phyloP scores from a whole-genome alignment of 2,113 vertebrate species.

The Amia ocellicauda region DNA sequence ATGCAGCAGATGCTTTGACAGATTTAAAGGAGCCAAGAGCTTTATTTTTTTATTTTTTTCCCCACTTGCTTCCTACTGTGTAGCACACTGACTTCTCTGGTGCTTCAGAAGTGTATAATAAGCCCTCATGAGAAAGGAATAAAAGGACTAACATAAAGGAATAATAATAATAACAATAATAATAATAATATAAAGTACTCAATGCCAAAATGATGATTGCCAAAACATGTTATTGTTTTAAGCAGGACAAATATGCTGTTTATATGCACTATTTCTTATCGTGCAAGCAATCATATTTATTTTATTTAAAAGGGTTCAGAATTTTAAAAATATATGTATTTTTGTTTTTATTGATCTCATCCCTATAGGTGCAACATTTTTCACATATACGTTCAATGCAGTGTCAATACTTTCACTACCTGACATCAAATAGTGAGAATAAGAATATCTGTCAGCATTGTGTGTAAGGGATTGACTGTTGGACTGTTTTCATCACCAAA shows the following conservation, averaged over 20 bases:
- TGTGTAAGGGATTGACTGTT: too few relatives aligned
- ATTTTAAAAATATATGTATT: too few relatives aligned
- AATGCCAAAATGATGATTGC: slow-evolving; percentile 52
- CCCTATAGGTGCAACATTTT: too few relatives aligned
- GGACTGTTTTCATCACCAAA: too few relatives aligned
- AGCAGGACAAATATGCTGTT: slow-evolving; percentile 54
- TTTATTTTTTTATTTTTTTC: too few relatives aligned
- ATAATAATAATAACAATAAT: slow-evolving; percentile 48
- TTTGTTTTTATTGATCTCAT: too few relatives aligned
- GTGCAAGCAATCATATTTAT: too few relatives aligned
- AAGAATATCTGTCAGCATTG: too few relatives aligned
- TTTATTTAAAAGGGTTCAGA: too few relatives aligned
- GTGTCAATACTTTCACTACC: too few relatives aligned
- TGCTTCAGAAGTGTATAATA: slow-evolving; percentile 71
- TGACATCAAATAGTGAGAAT: too few relatives aligned
- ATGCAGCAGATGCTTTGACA: slow-evolving; percentile 70
- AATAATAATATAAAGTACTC: slow-evolving; percentile 60
- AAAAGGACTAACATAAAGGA: slow-evolving; percentile 43
- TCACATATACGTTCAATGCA: too few relatives aligned
- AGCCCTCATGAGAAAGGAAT: slow-evolving; percentile 66
- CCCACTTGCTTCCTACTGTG: slow-evolving; percentile 52
- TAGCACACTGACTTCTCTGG: slow-evolving; percentile 55
- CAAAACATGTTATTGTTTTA: slow-evolving; percentile 48
- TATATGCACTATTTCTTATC: slow-evolving; percentile 42
- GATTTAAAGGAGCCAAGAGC: slow-evolving; percentile 58